phyloP scores from a whole-genome alignment of 1,140 invertebrate species.

The Oedothorax gibbosus region DNA sequence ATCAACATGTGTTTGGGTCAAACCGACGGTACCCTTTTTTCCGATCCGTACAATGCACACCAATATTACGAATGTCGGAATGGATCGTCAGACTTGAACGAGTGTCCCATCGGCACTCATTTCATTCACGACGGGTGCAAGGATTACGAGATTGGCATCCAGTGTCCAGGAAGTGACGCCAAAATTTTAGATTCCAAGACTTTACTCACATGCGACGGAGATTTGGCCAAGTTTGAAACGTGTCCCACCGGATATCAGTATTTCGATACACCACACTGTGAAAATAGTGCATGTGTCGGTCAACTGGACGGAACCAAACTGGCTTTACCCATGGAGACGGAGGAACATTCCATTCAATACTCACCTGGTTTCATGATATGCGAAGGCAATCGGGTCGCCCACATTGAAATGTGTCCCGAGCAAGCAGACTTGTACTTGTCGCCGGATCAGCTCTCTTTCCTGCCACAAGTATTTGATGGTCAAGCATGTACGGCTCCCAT shows the following conservation, averaged over 20 bases:
- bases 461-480: slow-evolving; percentile 22
- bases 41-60: neutral
- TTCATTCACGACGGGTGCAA: neutral
- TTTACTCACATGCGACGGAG: neutral
- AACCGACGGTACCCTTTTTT: neutral
- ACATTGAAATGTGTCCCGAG: neutral
- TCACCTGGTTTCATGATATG: slow-evolving; percentile 4
- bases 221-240: neutral
- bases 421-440: neutral
- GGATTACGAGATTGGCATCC: neutral
- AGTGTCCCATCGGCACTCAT: neutral
- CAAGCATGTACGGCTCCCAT: neutral
- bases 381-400: neutral
- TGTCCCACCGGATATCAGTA: neutral
- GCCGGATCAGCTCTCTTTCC: neutral
- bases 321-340: neutral
- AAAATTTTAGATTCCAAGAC: neutral
- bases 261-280: neutral
- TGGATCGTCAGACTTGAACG: neutral
- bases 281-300: neutral
- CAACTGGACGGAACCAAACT: neutral
- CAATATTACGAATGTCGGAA: neutral
- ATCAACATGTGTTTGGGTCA: neutral
- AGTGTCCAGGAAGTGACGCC: neutral
- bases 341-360: neutral